phyloP scores from a whole-genome alignment of 2,113 vertebrate species.

The Calonectris borealis region DNA sequence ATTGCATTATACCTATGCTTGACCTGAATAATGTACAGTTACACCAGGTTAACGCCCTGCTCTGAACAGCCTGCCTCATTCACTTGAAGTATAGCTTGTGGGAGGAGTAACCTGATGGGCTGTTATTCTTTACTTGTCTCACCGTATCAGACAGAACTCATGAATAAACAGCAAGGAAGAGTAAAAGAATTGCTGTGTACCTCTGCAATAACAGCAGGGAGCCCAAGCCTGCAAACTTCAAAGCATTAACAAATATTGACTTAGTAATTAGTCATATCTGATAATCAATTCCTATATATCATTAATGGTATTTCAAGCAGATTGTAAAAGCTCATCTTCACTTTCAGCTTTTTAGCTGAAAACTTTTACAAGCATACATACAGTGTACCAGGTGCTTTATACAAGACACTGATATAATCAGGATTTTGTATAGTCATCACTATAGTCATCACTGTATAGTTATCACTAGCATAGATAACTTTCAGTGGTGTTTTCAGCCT shows the following conservation, averaged over 20 bases:
- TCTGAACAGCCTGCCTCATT: not conserved
- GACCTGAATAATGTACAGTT: not conserved
- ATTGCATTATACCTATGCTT: not conserved
- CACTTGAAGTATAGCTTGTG: not conserved
- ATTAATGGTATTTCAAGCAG: not conserved
- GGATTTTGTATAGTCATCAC: not conserved
- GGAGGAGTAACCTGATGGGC: not conserved
- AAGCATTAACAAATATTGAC: not conserved
- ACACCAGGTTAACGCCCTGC: not conserved
- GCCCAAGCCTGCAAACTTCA: not conserved
- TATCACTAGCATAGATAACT: fast-evolving
- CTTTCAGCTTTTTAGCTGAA: not conserved
- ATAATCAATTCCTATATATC: not conserved
- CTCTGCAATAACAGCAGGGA: not conserved
- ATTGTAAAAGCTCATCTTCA: not conserved
- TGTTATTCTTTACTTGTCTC: not conserved
- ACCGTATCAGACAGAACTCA: fast-evolving
- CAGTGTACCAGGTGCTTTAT: no score
- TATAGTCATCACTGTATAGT: no score
- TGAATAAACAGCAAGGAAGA: not conserved
- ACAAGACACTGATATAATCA: not conserved
- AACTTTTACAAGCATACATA: not conserved
- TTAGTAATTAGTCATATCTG: not conserved
- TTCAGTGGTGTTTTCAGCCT: not conserved
- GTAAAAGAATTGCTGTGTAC: not conserved